Conservation (phyloP, 2,797 vertebrate genomes). For the Luscinia megarhynchos region DNA sequence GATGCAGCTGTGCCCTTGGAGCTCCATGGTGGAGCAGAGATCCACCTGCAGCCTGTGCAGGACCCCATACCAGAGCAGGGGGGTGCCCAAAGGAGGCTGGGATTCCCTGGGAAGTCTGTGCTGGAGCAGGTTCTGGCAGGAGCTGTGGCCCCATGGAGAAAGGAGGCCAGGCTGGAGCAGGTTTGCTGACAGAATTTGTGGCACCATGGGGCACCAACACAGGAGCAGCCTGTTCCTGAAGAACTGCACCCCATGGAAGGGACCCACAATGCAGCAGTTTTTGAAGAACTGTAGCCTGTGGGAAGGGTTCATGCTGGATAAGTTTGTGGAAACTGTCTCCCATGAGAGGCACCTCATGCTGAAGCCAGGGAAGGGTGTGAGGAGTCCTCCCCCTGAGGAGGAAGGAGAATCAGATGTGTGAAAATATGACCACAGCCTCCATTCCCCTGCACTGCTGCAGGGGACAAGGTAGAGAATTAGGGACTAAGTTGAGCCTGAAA, state of each 20-base stretch:
- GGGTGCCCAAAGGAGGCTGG: background rate
- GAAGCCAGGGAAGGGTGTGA: background rate
- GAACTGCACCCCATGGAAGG: background rate
- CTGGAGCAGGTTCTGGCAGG: background rate
- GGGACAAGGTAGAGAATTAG: background rate
- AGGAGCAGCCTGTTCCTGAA: background rate
- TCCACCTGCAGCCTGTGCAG: background rate
- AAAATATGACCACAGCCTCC: background rate
- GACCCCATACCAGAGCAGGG: background rate
- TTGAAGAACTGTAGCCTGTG: background rate
- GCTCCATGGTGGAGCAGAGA: background rate
- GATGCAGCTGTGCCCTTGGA: background rate
- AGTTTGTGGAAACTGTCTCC: background rate
- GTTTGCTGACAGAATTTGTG: background rate
- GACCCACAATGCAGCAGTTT: background rate
- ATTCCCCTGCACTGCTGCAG: background rate
- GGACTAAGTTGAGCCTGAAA: background rate
- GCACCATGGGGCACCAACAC: background rate
- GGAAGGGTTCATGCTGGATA: background rate
- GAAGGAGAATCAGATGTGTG: background rate
- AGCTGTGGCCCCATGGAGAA: background rate
- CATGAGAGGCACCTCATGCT: background rate
- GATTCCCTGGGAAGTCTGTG: background rate
- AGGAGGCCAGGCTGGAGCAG: background rate
- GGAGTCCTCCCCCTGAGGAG: background rate